Evolutionary conservation across 1,140 invertebrate species (phyloP).

Genomic region (Melanaphis sacchari): DNA sequence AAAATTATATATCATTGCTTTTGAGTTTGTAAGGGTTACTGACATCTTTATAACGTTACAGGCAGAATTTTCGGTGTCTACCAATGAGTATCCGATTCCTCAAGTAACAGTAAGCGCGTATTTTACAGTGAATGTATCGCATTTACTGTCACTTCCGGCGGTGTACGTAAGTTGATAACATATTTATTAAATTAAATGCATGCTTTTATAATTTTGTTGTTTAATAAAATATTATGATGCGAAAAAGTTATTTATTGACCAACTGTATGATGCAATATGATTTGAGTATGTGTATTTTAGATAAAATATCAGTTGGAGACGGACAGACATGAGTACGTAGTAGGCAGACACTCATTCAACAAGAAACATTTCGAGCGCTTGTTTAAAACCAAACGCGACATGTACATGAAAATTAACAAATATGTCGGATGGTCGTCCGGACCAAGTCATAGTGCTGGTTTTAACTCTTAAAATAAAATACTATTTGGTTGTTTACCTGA

Average conservation of each 20-base stretch:
- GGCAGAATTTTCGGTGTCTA: constrained; percentile 35
- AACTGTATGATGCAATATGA: neutral
- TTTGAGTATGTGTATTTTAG: neutral
- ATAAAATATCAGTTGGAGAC: constrained; percentile 14
- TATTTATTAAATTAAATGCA: neutral
- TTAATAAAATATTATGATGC: neutral
- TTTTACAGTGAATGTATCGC: neutral
- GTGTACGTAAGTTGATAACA: constrained; percentile 4
- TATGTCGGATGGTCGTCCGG: neutral
- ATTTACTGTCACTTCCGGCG: neutral
- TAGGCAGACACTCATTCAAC: neutral
- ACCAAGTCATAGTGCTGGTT: neutral
- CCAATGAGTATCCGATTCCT: neutral
- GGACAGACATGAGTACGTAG: constrained; percentile 4
- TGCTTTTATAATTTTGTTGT: neutral
- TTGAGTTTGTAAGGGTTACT: neutral
- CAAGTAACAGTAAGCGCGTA: constrained; percentile 3
- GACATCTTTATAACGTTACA: neutral
- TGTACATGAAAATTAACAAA: constrained; percentile 3
- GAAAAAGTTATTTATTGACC: neutral
- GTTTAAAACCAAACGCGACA: neutral
- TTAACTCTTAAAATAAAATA: neutral
- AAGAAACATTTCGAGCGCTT: neutral
- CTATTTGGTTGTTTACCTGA: neutral
- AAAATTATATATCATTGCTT: neutral